Percentiles rank a stretch among this genome's conserved stretches.
These are phyloP conservation scores for Poeciliopsis presidionis DNA, from an alignment of 2,797 vertebrate species.

Conservation along the genomic window DNA sequence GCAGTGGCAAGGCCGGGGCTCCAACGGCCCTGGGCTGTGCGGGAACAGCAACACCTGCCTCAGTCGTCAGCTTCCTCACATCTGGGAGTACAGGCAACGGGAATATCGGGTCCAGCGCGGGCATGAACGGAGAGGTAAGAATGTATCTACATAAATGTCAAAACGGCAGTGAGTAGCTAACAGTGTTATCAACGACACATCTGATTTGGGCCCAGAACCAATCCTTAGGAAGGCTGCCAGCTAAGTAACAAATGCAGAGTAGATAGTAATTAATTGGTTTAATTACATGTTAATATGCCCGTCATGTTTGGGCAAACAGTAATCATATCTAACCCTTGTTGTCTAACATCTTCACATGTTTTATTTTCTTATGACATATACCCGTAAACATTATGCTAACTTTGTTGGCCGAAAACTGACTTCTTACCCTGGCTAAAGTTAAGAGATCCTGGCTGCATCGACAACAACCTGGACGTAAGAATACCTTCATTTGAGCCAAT, in stretches of 20 bases:
- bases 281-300: slow-evolving; percentile 1
- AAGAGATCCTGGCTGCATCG: slow-evolving; percentile 27
- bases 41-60: slow-evolving; percentile 75
- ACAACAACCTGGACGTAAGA: slow-evolving; percentile 19
- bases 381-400: slow-evolving; percentile 51
- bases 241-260: slow-evolving; percentile 34
- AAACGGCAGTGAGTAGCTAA: slow-evolving; percentile 34
- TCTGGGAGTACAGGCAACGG: slow-evolving; percentile 69
- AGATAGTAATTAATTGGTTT: slow-evolving; percentile 24
- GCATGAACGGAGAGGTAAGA: slow-evolving; percentile 84
- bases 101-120: slow-evolving; percentile 68
- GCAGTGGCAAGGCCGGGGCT: slow-evolving; percentile 85
- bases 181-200: slow-evolving; percentile 67
- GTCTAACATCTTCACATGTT: neutral
- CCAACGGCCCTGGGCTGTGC: slow-evolving; percentile 81
- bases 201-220: slow-evolving; percentile 64
- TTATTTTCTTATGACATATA: slow-evolving; percentile 10
- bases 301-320: neutral
- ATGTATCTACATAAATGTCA: slow-evolving; percentile 47
- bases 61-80: slow-evolving; percentile 81
- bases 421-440: slow-evolving; percentile 52
- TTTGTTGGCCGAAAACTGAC: slow-evolving; percentile 29
- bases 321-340: no score
- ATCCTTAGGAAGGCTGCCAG: slow-evolving; percentile 45
- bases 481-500: slow-evolving; percentile 16